Evolutionary conservation across 1,140 invertebrate genomes (phyloP).

Genomic region (Aphaenogaster ashmeadi): DNA sequence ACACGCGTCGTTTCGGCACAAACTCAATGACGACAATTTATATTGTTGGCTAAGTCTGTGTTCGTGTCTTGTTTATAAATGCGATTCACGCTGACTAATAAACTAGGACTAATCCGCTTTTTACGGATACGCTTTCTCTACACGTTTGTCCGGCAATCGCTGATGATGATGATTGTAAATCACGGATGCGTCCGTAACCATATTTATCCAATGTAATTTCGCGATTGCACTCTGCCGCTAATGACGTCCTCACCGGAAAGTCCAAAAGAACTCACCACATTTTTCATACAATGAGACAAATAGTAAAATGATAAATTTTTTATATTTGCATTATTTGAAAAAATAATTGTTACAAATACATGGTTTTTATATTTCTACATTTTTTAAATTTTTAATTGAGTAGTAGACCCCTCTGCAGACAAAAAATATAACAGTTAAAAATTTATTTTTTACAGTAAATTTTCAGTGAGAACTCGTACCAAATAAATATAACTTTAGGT

Average conservation of each 20-base stretch:
- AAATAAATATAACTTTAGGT: not conserved
- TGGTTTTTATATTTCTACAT: not conserved
- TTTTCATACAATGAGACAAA: not conserved
- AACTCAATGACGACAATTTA: slow-evolving; percentile 32
- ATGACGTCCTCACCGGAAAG: slow-evolving; percentile 16
- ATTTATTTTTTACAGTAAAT: not conserved
- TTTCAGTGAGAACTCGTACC: not conserved
- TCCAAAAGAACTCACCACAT: not conserved
- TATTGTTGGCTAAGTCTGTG: not conserved
- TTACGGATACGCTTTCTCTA: slow-evolving; percentile 56
- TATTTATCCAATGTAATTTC: slow-evolving; percentile 42
- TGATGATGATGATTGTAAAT: slow-evolving; percentile 43
- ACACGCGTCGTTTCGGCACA: not conserved
- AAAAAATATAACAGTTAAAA: not conserved
- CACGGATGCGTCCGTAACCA: slow-evolving; percentile 3
- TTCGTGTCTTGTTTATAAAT: slow-evolving; percentile 25
- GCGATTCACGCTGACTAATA: slow-evolving; percentile 58
- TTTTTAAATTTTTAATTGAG: not conserved
- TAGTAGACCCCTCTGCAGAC: not conserved
- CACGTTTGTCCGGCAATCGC: slow-evolving; percentile 15
- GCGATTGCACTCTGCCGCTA: slow-evolving; percentile 16
- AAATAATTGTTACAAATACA: not conserved
- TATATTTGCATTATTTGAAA: not conserved
- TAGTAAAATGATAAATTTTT: not conserved
- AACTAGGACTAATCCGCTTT: slow-evolving; percentile 50